A percentile compares a stretch with the other conserved stretches of the same genome.
Conservation (phyloP, 92 coral and sea anemone genomes). For the Actinernus sp. region DNA sequence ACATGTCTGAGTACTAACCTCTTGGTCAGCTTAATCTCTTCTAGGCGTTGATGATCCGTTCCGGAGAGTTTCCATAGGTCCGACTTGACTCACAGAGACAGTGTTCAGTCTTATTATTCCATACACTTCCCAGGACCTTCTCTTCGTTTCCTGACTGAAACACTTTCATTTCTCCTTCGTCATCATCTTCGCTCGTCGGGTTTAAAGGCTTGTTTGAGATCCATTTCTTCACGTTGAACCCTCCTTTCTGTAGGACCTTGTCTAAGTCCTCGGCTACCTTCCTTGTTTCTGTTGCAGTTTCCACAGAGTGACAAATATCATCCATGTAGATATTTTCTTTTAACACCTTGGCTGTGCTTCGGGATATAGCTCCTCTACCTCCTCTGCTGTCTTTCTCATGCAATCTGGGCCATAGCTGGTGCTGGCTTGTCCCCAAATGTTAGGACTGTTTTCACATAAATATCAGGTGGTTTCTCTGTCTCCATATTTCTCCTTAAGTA, state of each 20-base stretch:
- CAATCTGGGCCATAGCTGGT: conserved; percentile 56
- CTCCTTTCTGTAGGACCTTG: conserved; percentile 19
- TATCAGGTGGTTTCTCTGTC: conserved; percentile 49
- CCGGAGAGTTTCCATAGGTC: no score
- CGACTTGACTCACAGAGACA: no score
- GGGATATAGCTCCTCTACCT: conserved; percentile 17
- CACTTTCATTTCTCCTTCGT: conserved; percentile 32
- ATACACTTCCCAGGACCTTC: no score
- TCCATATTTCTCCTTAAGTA: conserved; percentile 72
- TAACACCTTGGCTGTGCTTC: no score
- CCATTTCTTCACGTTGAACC: no score
- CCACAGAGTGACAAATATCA: conserved; percentile 49
- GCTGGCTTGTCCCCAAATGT: conserved; percentile 63
- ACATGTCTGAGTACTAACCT: no score
- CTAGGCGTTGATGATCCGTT: no score
- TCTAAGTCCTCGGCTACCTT: conserved; percentile 42
- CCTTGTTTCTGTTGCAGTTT: conserved; percentile 28
- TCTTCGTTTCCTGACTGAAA: no score
- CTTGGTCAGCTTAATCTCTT: no score
- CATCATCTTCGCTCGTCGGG: no score
- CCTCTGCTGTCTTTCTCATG: conserved; percentile 50
- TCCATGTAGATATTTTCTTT: conserved; percentile 51
- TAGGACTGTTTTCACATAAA: conserved; percentile 54
- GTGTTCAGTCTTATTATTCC: no score
- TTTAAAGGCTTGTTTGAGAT: no score